Evolutionary conservation across 2,113 vertebrate genomes (phyloP).

Genomic region (Aptenodytes patagonicus): DNA sequence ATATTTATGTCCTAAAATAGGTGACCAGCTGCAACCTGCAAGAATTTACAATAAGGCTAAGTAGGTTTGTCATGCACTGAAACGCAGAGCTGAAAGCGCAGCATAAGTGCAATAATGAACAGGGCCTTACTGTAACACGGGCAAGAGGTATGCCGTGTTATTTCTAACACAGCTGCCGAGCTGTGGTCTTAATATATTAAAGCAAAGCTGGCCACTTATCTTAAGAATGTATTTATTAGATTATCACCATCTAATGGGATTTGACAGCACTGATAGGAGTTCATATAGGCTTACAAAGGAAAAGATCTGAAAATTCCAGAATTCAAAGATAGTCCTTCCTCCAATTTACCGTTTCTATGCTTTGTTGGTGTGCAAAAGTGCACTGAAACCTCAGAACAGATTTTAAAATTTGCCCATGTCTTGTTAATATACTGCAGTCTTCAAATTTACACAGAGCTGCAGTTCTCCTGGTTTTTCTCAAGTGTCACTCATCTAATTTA

Average conservation of each 20-base stretch:
- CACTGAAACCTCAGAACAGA: slow-evolving; percentile 54
- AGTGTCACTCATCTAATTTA: slow-evolving; percentile 74
- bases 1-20: background rate
- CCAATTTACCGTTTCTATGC: slow-evolving; percentile 27
- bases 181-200: slow-evolving; percentile 31
- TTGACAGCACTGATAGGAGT: slow-evolving; percentile 55
- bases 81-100: background rate
- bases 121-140: slow-evolving; percentile 3
- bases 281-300: slow-evolving; percentile 47
- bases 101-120: background rate
- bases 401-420: slow-evolving; percentile 20
- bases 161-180: slow-evolving; percentile 34
- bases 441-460: slow-evolving; percentile 77
- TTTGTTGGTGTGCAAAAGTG: slow-evolving; percentile 55
- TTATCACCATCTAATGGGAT: slow-evolving; percentile 45
- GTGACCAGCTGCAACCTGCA: slow-evolving; percentile 24
- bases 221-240: slow-evolving; percentile 58
- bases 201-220: slow-evolving; percentile 69
- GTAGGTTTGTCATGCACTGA: slow-evolving; percentile 52
- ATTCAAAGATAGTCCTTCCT: slow-evolving; percentile 52
- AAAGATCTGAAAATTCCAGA: slow-evolving; percentile 56
- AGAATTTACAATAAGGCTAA: slow-evolving; percentile 31
- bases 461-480: slow-evolving; percentile 71
- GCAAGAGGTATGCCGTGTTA: background rate
- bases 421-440: slow-evolving; percentile 72